Evolutionary conservation across 2,113 vertebrate species (phyloP).

Genomic region (Actenoides lindsayi): DNA sequence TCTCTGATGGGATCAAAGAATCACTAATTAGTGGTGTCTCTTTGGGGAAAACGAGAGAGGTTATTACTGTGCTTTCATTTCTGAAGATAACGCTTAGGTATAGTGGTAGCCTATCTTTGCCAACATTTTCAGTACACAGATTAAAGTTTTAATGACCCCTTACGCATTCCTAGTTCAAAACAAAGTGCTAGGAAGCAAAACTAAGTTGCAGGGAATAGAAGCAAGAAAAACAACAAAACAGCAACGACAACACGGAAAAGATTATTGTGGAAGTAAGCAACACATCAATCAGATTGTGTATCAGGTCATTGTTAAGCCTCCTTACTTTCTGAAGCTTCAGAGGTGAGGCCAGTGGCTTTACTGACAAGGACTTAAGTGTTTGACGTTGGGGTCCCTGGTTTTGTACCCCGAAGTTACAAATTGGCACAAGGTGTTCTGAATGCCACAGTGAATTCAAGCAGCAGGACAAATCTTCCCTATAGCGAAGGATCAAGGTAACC

Average conservation of each 20-base stretch:
- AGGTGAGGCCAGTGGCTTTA: not conserved
- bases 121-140: not conserved
- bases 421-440: not conserved
- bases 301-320: not conserved
- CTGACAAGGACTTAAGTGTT: not conserved
- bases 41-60: not conserved
- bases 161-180: constrained; percentile 9
- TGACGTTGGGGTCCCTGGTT: not conserved
- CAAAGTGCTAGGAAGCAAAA: not conserved
- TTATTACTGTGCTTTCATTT: not conserved
- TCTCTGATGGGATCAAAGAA: constrained; percentile 41
- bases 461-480: not conserved
- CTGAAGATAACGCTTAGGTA: not conserved
- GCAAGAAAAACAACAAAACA: not conserved
- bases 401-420: not conserved
- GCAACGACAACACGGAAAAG: not conserved
- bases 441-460: not conserved
- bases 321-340: not conserved
- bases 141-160: constrained; percentile 11
- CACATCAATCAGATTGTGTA: not conserved
- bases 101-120: not conserved
- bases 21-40: constrained; percentile 30
- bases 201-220: not conserved
- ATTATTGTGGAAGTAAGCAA: not conserved
- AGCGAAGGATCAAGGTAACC: not conserved